Conservation (phyloP, 1,140 invertebrate genomes). For the Ridgeia piscesae region DNA sequence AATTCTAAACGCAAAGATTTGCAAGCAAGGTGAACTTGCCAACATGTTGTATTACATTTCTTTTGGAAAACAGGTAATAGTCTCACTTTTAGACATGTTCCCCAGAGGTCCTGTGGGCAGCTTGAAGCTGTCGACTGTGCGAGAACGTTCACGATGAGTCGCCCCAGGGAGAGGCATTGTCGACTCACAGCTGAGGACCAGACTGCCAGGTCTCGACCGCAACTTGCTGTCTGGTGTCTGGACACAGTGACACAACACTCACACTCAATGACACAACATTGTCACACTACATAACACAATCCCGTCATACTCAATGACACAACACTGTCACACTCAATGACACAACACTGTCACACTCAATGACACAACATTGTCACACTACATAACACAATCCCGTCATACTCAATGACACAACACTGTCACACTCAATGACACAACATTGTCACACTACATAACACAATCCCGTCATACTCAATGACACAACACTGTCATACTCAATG, state of each 20-base stretch:
- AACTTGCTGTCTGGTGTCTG: slow-evolving; percentile 28
- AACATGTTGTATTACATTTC: slow-evolving; percentile 13
- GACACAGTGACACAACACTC: background rate
- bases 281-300: no score
- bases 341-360: background rate
- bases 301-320: background rate
- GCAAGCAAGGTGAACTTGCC: background rate
- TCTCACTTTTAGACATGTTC: background rate
- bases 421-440: no score
- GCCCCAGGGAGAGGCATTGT: slow-evolving; percentile 8
- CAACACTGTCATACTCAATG: background rate
- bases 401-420: background rate
- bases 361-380: background rate
- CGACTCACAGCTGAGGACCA: slow-evolving; percentile 21
- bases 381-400: background rate
- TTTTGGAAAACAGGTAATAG: background rate
- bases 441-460: slow-evolving; percentile 2
- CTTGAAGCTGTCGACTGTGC: slow-evolving; percentile 26
- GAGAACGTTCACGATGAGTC: slow-evolving; percentile 19
- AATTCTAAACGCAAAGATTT: background rate
- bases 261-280: background rate
- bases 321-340: background rate
- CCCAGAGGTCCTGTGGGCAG: background rate
- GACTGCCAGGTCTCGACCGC: slow-evolving; percentile 29
- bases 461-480: background rate